Conservation (phyloP, 2,797 vertebrate genomes). For the Danio kyathit region DNA sequence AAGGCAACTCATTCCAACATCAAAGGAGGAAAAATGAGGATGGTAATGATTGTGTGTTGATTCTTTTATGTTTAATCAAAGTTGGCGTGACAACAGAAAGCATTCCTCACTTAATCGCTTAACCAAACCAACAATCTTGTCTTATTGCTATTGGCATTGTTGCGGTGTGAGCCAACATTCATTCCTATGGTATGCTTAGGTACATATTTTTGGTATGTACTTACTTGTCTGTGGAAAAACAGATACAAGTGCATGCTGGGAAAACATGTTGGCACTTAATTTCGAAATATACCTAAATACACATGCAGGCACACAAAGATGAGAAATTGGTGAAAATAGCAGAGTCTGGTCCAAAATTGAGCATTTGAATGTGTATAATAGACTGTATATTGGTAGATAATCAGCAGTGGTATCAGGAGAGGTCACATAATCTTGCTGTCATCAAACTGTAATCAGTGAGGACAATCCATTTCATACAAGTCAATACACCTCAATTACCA, state of each 20-base stretch:
- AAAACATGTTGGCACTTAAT: background rate
- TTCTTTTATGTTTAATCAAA: constrained; percentile 15
- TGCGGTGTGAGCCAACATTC: constrained; percentile 18
- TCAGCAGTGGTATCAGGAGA: constrained; percentile 7
- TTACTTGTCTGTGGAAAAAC: background rate
- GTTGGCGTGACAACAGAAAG: constrained; percentile 27
- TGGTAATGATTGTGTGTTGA: constrained; percentile 26
- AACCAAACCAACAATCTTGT: constrained; percentile 31
- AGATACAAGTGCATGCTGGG: background rate
- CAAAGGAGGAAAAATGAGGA: constrained; percentile 13
- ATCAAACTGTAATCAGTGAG: constrained; percentile 51
- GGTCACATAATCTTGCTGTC: constrained; percentile 51
- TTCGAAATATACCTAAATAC: background rate
- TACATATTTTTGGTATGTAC: constrained; percentile 24
- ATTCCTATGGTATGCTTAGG: background rate
- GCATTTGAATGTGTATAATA: constrained; percentile 3
- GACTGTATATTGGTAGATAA: background rate
- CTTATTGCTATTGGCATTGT: constrained; percentile 42
- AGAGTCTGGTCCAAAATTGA: background rate
- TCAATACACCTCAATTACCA: constrained; percentile 60
- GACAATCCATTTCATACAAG: constrained; percentile 64
- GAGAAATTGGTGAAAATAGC: background rate
- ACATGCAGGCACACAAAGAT: background rate
- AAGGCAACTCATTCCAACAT: constrained; percentile 26
- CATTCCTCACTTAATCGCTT: constrained; percentile 24